These are phyloP conservation scores for Agrotis segetum DNA, from an alignment of 2,888 invertebrate species.

Conservation along the genomic window DNA sequence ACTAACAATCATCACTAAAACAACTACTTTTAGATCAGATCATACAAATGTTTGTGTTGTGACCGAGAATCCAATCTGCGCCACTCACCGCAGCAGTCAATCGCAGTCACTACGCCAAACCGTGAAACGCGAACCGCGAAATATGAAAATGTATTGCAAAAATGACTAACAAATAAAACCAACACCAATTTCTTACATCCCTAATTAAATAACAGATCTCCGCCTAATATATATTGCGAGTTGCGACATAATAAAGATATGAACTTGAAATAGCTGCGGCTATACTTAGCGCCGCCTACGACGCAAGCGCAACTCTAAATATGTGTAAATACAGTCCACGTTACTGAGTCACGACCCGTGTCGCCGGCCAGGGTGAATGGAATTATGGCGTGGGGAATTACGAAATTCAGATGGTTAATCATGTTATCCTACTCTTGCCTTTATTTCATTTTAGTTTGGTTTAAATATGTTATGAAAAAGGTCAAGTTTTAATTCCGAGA, in stretches of 20 bases:
- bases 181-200: not conserved
- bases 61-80: too few relatives aligned
- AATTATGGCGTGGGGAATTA: conserved; percentile 24
- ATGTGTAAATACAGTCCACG: conserved; percentile 61
- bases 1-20: too few relatives aligned
- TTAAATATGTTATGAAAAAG: too few relatives aligned
- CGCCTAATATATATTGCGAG: conserved; percentile 35
- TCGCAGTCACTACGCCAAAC: too few relatives aligned
- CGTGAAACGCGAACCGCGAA: too few relatives aligned
- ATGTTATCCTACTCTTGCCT: too few relatives aligned
- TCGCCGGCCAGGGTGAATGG: conserved; percentile 32
- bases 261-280: conserved; percentile 81
- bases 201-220: conserved; percentile 17
- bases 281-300: conserved; percentile 77
- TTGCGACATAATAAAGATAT: conserved; percentile 70
- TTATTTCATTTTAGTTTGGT: too few relatives aligned
- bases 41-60: too few relatives aligned
- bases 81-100: too few relatives aligned
- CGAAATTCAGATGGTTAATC: not conserved
- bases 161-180: not conserved
- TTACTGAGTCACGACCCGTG: conserved; percentile 59
- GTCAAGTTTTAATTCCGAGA: too few relatives aligned
- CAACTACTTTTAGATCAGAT: too few relatives aligned
- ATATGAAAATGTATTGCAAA: not conserved
- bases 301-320: conserved; percentile 63